A percentile compares a stretch with the other conserved stretches of the same genome.
Conservation (phyloP, 1,140 invertebrate species). For the Bombus difficillimus region DNA sequence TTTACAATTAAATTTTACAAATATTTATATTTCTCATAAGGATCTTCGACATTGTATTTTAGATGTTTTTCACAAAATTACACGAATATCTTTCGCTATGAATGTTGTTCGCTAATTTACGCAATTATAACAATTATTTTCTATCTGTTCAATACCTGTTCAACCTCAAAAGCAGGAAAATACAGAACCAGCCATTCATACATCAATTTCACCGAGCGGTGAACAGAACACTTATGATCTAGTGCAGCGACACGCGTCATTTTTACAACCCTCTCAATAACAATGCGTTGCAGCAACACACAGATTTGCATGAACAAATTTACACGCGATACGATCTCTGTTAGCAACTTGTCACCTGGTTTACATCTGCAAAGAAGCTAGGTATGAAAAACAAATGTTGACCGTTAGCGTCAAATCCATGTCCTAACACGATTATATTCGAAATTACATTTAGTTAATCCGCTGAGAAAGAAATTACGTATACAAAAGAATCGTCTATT, state of each 20-base stretch:
- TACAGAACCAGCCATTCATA: not conserved
- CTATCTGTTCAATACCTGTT: too few species aligned
- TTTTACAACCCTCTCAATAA: not conserved
- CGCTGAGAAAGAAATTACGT: too few species aligned
- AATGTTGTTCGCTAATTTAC: too few species aligned
- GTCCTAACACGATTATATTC: not conserved
- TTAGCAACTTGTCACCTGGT: not conserved
- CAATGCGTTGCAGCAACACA: not conserved
- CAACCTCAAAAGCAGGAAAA: too few species aligned
- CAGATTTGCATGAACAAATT: not conserved
- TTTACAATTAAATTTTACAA: too few species aligned
- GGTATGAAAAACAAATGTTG: not conserved
- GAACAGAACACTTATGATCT: not conserved
- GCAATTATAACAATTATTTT: too few species aligned
- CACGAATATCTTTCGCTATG: too few species aligned
- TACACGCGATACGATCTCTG: not conserved
- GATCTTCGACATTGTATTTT: too few species aligned
- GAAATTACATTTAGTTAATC: too few species aligned
- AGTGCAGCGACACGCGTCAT: not conserved
- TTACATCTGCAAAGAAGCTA: not conserved
- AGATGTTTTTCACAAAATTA: too few species aligned
- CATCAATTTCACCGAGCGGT: not conserved
- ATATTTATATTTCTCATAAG: too few species aligned
- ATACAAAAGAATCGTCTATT: too few species aligned
- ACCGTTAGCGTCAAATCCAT: not conserved